Conservation (phyloP, 2,888 invertebrate genomes). For the Tortrix viridana region DNA sequence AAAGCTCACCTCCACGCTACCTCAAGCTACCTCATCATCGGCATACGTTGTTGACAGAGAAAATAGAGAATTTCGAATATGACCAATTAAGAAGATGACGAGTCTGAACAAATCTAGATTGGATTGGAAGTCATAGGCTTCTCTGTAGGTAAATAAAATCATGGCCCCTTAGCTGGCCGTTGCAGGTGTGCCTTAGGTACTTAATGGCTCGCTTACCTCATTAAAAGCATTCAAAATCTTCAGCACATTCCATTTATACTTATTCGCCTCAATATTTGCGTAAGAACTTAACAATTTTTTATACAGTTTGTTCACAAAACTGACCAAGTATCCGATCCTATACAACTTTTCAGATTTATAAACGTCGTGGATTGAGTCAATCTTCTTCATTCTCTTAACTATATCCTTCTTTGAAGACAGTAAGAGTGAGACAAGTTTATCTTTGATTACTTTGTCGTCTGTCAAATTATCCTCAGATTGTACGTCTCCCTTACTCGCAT, state of each 20-base stretch:
- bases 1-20: no score
- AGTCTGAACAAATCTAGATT: no score
- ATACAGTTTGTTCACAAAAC: conserved; percentile 16
- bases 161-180: background rate
- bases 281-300: background rate
- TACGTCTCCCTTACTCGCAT: no score
- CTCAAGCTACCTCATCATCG: no score
- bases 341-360: conserved; percentile 19
- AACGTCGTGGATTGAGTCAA: conserved; percentile 4
- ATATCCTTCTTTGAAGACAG: conserved; percentile 12
- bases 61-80: no score
- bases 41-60: no score
- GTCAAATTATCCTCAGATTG: no score
- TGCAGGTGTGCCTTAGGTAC: background rate
- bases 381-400: background rate
- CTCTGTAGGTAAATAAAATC: no score
- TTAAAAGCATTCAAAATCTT: conserved; percentile 18
- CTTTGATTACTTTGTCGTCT: conserved; percentile 9
- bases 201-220: conserved; percentile 11
- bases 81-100: no score
- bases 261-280: conserved; percentile 9
- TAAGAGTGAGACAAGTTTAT: conserved; percentile 6
- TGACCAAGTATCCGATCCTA: conserved; percentile 23
- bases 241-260: conserved; percentile 10
- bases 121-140: no score